Percentiles rank a stretch among this genome's conserved stretches.
phyloP scores from a whole-genome alignment of 2,888 invertebrate species.

The Hecatera dysodea region DNA sequence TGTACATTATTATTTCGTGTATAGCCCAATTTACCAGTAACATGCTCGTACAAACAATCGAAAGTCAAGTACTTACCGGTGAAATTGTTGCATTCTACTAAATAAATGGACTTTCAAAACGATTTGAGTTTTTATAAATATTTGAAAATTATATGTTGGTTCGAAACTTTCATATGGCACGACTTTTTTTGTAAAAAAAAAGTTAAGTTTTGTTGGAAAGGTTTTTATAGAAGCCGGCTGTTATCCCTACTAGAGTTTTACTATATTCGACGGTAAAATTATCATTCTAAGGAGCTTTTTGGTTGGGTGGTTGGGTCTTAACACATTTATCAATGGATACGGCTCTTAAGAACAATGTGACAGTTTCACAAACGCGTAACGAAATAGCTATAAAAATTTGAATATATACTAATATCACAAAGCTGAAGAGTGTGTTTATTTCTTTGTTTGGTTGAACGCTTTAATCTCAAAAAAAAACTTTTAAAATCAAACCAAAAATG shows the following conservation, averaged over 20 bases:
- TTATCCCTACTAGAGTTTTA: neutral
- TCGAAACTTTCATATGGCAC: slow-evolving; percentile 48
- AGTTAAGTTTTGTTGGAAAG: neutral
- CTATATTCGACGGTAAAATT: neutral
- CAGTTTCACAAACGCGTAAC: neutral
- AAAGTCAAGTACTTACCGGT: slow-evolving; percentile 70
- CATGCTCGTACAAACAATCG: slow-evolving; percentile 66
- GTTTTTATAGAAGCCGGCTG: neutral
- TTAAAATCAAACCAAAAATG: too few species aligned
- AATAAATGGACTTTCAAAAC: slow-evolving; percentile 57
- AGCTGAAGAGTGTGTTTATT: too few species aligned
- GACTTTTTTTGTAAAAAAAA: slow-evolving; percentile 16
- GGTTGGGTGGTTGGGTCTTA: neutral
- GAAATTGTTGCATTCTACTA: slow-evolving; percentile 53
- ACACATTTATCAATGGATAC: neutral
- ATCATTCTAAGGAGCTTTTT: neutral
- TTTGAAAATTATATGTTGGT: slow-evolving; percentile 45
- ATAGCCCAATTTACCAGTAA: slow-evolving; percentile 61
- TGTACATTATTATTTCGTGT: slow-evolving; percentile 67
- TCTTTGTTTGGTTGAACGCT: too few species aligned
- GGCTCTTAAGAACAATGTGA: neutral
- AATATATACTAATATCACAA: neutral
- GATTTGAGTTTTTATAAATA: slow-evolving; percentile 50
- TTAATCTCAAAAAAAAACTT: too few species aligned
- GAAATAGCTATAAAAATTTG: neutral